Percentiles rank a stretch among this genome's conserved stretches.
Evolutionary conservation across 1,140 invertebrate genomes (phyloP).

Genomic region (Drosophila tani): DNA sequence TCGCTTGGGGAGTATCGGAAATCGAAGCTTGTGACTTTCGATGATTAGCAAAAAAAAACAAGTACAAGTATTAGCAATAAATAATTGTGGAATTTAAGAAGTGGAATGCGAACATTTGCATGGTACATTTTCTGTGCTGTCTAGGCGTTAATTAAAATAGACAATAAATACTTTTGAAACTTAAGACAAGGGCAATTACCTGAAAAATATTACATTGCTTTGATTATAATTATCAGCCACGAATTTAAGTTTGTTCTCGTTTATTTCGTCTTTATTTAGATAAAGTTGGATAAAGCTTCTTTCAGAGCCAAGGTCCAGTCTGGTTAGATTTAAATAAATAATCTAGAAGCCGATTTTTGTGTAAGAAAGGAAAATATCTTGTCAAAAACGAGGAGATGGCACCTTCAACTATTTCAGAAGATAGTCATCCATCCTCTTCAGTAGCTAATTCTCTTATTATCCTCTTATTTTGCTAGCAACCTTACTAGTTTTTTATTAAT

Average conservation of each 20-base stretch:
- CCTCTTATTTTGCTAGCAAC: no score
- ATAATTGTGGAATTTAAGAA: constrained; percentile 8
- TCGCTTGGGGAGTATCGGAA: background rate
- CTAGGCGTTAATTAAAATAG: background rate
- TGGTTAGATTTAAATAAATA: no score
- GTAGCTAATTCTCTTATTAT: no score
- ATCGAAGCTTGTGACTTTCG: background rate
- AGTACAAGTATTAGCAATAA: constrained; percentile 10
- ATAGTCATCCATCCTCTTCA: background rate
- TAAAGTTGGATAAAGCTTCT: background rate
- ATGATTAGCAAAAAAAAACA: constrained; percentile 8
- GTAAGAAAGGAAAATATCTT: no score
- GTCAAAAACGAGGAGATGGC: no score
- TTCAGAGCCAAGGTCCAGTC: background rate
- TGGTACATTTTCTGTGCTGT: background rate
- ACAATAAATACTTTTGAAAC: background rate
- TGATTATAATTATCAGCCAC: background rate
- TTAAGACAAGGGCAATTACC: background rate
- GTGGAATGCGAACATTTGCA: background rate
- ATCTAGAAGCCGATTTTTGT: no score
- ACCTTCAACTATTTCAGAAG: background rate
- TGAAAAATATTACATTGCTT: no score
- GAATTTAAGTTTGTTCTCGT: background rate
- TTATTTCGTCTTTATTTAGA: background rate
- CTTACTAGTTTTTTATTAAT: no score